A percentile compares a stretch with the other conserved stretches of the same genome.
Conservation (phyloP, 2,888 invertebrate genomes). For the Diogma glabrata region DNA sequence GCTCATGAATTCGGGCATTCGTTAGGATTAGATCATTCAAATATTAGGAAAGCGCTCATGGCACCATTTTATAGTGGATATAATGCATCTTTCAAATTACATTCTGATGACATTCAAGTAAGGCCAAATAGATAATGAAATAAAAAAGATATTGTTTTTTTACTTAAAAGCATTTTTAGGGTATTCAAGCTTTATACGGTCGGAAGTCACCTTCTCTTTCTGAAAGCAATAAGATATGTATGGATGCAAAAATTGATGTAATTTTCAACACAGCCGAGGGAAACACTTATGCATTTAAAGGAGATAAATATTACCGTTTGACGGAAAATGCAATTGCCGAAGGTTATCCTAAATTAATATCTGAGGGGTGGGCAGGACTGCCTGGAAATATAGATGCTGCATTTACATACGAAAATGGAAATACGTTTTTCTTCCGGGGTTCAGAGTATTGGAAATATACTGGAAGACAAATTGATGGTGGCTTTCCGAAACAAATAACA, state of each 20-base stretch:
- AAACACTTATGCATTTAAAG: constrained; percentile 82
- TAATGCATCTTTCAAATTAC: constrained; percentile 71
- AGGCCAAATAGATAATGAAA: constrained; percentile 7
- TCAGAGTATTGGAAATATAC: constrained; percentile 88
- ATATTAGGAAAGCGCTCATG: constrained; percentile 84
- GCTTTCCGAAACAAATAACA: constrained; percentile 84
- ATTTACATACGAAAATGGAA: constrained; percentile 90
- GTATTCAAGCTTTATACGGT: constrained; percentile 66
- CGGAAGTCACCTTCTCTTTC: constrained; percentile 39
- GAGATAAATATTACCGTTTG: constrained; percentile 76
- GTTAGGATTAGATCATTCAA: constrained; percentile 88
- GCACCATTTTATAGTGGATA: constrained; percentile 95
- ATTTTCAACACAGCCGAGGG: constrained; percentile 84
- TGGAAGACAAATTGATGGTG: constrained; percentile 70
- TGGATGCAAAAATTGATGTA: constrained; percentile 72
- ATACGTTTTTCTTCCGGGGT: constrained; percentile 96
- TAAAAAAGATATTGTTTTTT: background rate
- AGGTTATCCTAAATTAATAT: constrained; percentile 78
- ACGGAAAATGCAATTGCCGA: constrained; percentile 73
- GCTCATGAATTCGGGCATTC: constrained; percentile 98
- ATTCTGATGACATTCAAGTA: constrained; percentile 80
- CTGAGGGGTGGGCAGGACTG: constrained; percentile 71
- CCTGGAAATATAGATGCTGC: constrained; percentile 84
- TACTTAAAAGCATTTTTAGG: constrained; percentile 9
- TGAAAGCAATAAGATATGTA: constrained; percentile 58